These are phyloP conservation scores for Eumaeus atala DNA, from an alignment of 1,140 invertebrate species.

Conservation along the genomic window DNA sequence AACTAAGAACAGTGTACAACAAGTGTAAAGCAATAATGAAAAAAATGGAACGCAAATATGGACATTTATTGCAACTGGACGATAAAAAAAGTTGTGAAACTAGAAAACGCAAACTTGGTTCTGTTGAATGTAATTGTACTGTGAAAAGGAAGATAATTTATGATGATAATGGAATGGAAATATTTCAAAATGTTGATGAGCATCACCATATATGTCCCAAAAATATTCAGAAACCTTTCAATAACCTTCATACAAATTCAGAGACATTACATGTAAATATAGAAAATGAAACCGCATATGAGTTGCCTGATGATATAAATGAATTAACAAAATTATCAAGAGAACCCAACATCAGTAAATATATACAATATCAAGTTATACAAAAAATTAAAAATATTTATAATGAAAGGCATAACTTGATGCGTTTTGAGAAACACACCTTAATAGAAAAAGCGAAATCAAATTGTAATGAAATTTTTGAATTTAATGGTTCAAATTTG, in stretches of 20 bases:
- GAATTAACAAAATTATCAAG: conserved; percentile 40
- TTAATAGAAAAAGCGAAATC: conserved; percentile 44
- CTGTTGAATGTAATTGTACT: conserved; percentile 38
- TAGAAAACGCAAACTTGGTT: conserved; percentile 13
- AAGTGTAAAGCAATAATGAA: conserved; percentile 47
- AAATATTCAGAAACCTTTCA: conserved; percentile 22
- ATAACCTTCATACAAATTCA: neutral
- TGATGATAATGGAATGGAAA: conserved; percentile 47
- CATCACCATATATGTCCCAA: conserved; percentile 44
- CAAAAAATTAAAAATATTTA: conserved; percentile 44
- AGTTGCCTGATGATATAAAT: conserved; percentile 37
- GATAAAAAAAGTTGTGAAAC: conserved; percentile 16
- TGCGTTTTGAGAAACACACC: conserved; percentile 42
- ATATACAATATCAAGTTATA: conserved; percentile 38
- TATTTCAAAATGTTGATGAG: conserved; percentile 24
- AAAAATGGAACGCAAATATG: conserved; percentile 61
- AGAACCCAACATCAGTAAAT: conserved; percentile 28
- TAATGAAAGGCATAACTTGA: conserved; percentile 38
- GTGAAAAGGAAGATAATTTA: conserved; percentile 51
- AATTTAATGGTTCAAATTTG: conserved; percentile 55
- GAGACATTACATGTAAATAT: conserved; percentile 18
- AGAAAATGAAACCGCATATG: conserved; percentile 33
- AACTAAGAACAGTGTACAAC: conserved; percentile 41
- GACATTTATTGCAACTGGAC: conserved; percentile 45
- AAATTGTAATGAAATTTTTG: conserved; percentile 43